A percentile compares a stretch with the other conserved stretches of the same genome.
Evolutionary conservation across 2,888 invertebrate genomes (phyloP).

Genomic region (Phrixothrix hirtus): DNA sequence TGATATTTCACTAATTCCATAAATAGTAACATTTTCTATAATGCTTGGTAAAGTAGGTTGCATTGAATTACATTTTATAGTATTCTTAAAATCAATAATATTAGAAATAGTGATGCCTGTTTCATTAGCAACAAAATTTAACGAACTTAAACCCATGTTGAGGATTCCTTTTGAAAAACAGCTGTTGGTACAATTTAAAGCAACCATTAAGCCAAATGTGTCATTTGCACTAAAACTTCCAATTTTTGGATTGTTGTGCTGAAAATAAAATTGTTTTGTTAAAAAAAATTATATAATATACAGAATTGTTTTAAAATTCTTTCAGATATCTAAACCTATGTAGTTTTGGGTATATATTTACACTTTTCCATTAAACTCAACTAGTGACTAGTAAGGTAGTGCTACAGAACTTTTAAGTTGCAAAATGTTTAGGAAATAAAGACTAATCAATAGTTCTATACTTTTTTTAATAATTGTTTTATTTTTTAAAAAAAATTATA

Average conservation of each 20-base stretch:
- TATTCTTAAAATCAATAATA: conserved; percentile 6
- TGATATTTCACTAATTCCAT: conserved; percentile 11
- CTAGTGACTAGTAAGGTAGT: no score
- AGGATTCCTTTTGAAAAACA: conserved; percentile 16
- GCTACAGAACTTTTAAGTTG: no score
- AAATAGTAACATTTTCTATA: conserved; percentile 18
- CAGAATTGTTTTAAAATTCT: no score
- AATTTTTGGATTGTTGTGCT: conserved; percentile 3
- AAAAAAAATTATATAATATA: background rate
- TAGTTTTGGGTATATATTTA: no score
- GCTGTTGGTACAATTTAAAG: conserved; percentile 9
- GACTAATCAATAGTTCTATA: no score
- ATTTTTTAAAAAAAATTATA: no score
- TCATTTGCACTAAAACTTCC: conserved; percentile 5
- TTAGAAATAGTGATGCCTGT: conserved; percentile 10
- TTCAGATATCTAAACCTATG: no score
- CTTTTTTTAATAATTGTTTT: no score
- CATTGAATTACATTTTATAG: conserved; percentile 6
- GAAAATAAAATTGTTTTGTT: background rate
- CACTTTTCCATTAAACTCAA: background rate
- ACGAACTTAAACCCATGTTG: conserved; percentile 2
- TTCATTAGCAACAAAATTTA: conserved; percentile 17
- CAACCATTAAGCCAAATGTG: conserved; percentile 20
- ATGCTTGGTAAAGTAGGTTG: conserved; percentile 5
- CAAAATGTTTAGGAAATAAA: no score